Evolutionary conservation across 2,888 invertebrate species (phyloP), one percentile per base, ranked within the genome.

Genomic region (Calliphora vomitoria): DNA sequence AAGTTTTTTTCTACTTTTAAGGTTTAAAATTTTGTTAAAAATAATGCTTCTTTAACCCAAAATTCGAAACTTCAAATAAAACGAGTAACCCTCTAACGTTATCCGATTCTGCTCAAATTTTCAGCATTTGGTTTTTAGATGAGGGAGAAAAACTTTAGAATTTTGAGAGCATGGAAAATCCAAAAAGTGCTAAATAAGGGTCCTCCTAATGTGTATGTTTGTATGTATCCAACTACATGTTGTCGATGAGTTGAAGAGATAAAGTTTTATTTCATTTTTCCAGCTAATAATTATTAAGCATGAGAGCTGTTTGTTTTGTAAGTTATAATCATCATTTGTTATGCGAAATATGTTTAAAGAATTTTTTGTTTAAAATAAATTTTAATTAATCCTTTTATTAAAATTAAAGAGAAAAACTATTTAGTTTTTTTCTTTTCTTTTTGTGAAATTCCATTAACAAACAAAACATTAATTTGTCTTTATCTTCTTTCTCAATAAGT

Each of bases 381-480:
- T 83, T 83, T 92, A 92, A 92, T 92, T 92, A 92, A 92, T 92
- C 20, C n/a, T 50, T 50, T 41, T 60, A 47, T 76, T 80, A 47
- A 74, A 64, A 47, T 78, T 80, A 4, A 62, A 25, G 15, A 4
- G n/a, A 20, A 25, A 41, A 58, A 69, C 50, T 62, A 18, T 75
- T 50, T 60, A 38, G 58, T 47, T 58, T 41, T 44, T 58, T 44
- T 44, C 4, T 13, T 1, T 44, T 44, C 10, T 82, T 75, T 60
- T 25, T 25, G 1, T 25, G 25, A 47, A 68, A 68, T 35, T 69
- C 20, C 44, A 66, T 66, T n/a, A 35, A 66, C 0, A 47, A 18
- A 25, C 0, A 13, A 69, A 68, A 38, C 10, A 38, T 20, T 13
- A 38, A 53, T 15, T 38, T 47, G 15, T 55, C 41, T 41, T 47